phyloP scores from a whole-genome alignment of 2,113 vertebrate species.

The Raja brachyura region DNA sequence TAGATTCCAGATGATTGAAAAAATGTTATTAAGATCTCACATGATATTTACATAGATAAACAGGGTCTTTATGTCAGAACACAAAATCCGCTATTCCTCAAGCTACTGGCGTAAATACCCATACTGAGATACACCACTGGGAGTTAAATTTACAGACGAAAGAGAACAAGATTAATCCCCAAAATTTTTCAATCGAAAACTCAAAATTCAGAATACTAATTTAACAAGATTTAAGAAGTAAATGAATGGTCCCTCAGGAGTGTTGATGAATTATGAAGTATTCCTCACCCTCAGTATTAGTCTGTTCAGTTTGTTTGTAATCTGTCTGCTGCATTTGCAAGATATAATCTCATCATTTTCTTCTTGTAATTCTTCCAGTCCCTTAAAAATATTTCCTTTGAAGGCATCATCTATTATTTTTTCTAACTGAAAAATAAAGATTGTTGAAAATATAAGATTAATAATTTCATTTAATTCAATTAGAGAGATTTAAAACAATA shows the following conservation, averaged over 20 bases:
- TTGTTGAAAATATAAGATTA: neutral
- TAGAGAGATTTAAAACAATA: neutral
- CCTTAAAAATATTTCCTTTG: constrained; percentile 60
- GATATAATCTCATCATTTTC: constrained; percentile 50
- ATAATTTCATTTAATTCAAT: neutral
- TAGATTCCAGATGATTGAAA: too few relatives aligned
- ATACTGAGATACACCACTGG: neutral
- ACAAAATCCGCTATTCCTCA: too few relatives aligned
- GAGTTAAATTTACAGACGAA: neutral
- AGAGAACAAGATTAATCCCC: neutral
- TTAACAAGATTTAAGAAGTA: neutral
- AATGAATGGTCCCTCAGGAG: too few relatives aligned
- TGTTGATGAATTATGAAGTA: neutral
- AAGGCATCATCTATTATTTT: constrained; percentile 69
- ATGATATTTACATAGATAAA: too few relatives aligned
- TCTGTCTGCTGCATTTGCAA: constrained; percentile 73
- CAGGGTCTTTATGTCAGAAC: too few relatives aligned
- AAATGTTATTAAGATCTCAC: too few relatives aligned
- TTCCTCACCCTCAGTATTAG: constrained; percentile 69
- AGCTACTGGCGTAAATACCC: neutral
- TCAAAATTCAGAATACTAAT: neutral
- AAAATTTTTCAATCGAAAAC: neutral
- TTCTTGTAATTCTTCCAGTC: constrained; percentile 59
- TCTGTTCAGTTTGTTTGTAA: constrained; percentile 76
- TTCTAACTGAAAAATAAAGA: constrained; percentile 64